These are phyloP conservation scores for Eulemur rubriventer DNA, from an alignment of 2,797 vertebrate species.

Conservation along the genomic window DNA sequence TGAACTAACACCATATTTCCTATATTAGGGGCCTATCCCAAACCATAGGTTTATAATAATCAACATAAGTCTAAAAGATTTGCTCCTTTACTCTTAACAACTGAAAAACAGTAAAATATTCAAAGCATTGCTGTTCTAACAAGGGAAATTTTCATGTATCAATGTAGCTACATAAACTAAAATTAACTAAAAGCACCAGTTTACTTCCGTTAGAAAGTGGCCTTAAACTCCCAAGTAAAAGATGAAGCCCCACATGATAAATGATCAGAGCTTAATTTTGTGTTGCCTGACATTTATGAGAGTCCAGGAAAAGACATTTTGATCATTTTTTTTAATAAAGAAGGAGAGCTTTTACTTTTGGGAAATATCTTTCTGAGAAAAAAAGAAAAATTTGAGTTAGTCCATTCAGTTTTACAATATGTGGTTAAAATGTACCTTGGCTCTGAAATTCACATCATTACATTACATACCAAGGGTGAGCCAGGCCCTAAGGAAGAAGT, in stretches of 20 bases:
- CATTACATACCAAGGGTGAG: not conserved
- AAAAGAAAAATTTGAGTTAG: not conserved
- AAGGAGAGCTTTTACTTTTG: not conserved
- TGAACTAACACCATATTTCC: not conserved
- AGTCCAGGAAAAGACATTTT: not conserved
- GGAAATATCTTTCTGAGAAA: not conserved
- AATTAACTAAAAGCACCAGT: not conserved
- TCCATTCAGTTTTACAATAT: not conserved
- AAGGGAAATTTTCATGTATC: not conserved
- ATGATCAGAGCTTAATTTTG: slow-evolving; percentile 14
- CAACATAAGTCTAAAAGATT: not conserved
- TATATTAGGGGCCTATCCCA: not conserved
- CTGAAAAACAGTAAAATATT: not conserved
- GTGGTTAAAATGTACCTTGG: not conserved
- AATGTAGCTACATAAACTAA: not conserved
- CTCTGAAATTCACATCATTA: not conserved
- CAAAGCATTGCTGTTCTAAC: not conserved
- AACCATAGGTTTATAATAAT: not conserved
- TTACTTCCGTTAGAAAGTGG: not conserved
- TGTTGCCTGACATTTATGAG: not conserved
- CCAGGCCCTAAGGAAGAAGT: not conserved
- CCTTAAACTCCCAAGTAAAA: slow-evolving; percentile 26
- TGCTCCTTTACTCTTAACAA: not conserved
- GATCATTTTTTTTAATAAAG: not conserved
- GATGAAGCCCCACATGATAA: not conserved